Evolutionary conservation across 2,888 invertebrate genomes (phyloP), one percentile per base, ranked within the genome.

Genomic region (Brenthis hecate): DNA sequence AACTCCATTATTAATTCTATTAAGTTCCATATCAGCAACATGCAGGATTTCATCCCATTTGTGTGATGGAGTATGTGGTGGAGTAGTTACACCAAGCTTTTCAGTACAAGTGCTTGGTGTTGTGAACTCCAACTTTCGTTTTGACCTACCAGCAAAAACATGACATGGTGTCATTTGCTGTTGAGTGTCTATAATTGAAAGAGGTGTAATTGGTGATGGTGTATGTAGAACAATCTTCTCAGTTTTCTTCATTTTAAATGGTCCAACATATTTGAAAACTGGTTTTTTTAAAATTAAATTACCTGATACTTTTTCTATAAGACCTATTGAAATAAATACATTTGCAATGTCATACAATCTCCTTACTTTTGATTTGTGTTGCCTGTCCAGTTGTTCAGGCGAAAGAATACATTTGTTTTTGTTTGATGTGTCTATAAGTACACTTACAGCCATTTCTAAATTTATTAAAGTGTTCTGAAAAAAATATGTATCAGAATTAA

Each of bases 331-430:
- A 74, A 95, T 95, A 77, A 96, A 93, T 74, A 96, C 96, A 86
- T 96, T 96, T 70, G 96, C 96, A 77, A 96, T 96, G 84, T 96
- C 96, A 85, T 96, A 96, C 47, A 96, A 91, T 74, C 96, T 93
- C 71, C 96, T 93, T 72, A 95, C 95, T 91, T 95, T 95, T 47
- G 95, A 95, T 89, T 94, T 93, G 85, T 94, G 93, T 77, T 94
- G 93, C 28, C 94, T 92, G 73, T 93, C 93, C 72, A 86, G 85
- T 76, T 92, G 92, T 75, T 93, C 91, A 1, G 91, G 92, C 28
- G 94, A 93, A 51, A 93, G 84, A 68, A 88, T 85, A 28, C 89
- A 85, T 79, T 94, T 94, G 71, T 92, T 94, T 75, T 87, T 92
- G 72, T 77, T 85, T 47, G 89, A 83, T 63, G 87, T 88, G 76